These are phyloP conservation scores for Actenoides lindsayi DNA, from an alignment of 2,113 vertebrate genomes.

Conservation along the genomic window DNA sequence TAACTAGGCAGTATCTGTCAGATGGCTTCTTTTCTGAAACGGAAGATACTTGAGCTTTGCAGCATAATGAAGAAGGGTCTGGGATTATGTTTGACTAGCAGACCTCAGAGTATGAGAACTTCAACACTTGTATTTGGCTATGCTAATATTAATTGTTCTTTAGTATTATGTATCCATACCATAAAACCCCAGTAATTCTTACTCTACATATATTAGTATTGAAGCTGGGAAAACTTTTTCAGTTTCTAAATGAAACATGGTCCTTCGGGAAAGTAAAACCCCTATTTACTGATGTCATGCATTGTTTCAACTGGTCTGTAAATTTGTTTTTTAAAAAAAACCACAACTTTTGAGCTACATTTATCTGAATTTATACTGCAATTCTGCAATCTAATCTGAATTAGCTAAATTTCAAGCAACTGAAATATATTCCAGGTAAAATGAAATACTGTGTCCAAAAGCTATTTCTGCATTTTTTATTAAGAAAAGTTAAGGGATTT, in stretches of 20 bases:
- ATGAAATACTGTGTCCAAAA: not conserved
- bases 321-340: not conserved
- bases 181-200: not conserved
- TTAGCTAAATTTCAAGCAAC: not conserved
- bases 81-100: not conserved
- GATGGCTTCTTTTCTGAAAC: not conserved
- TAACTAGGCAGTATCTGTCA: not conserved
- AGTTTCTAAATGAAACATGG: not conserved
- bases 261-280: not conserved
- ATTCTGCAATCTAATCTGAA: not conserved
- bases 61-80: not conserved
- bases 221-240: not conserved
- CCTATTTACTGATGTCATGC: not conserved
- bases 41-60: not conserved
- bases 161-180: not conserved
- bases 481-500: not conserved
- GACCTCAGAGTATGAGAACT: not conserved
- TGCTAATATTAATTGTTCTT: not conserved
- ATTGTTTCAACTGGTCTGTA: not conserved
- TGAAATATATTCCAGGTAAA: not conserved
- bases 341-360: not conserved
- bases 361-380: not conserved
- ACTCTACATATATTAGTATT: not conserved
- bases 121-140: not conserved
- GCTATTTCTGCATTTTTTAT: not conserved